Evolutionary conservation across 2,797 vertebrate genomes (phyloP).

Genomic region (Rhyacichthys aspro): DNA sequence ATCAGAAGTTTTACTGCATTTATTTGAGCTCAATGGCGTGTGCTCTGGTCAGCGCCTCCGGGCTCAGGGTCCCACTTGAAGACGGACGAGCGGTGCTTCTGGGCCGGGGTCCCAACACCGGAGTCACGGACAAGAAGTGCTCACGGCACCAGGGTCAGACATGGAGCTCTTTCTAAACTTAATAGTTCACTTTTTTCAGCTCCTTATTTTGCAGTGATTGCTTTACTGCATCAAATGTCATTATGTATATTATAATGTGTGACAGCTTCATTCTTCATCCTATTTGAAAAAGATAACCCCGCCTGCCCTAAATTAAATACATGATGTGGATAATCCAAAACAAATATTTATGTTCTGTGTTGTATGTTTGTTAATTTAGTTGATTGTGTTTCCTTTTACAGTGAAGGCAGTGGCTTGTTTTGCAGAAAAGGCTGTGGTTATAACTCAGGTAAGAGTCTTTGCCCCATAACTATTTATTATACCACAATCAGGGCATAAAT

Average conservation of each 20-base stretch:
- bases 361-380: neutral
- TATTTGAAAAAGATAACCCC: neutral
- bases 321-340: too few relatives aligned
- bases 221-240: too few relatives aligned
- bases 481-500: neutral
- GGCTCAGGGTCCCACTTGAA: conserved; percentile 60
- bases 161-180: neutral
- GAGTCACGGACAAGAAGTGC: conserved; percentile 80
- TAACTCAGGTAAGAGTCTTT: conserved; percentile 79
- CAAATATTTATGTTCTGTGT: too few relatives aligned
- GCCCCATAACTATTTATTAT: neutral
- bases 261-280: too few relatives aligned
- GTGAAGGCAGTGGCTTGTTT: conserved; percentile 82
- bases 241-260: too few relatives aligned
- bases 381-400: conserved; percentile 52
- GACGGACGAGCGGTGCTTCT: conserved; percentile 76
- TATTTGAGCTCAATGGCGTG: conserved; percentile 70
- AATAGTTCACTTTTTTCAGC: too few relatives aligned
- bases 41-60: conserved; percentile 52
- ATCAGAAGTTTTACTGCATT: neutral
- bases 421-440: conserved; percentile 71
- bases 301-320: too few relatives aligned
- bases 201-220: too few relatives aligned
- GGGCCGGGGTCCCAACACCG: conserved; percentile 77
- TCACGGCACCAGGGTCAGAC: conserved; percentile 80